Evolutionary conservation across 2,888 invertebrate species (phyloP).

Genomic region (Lacanobia wlatinum): DNA sequence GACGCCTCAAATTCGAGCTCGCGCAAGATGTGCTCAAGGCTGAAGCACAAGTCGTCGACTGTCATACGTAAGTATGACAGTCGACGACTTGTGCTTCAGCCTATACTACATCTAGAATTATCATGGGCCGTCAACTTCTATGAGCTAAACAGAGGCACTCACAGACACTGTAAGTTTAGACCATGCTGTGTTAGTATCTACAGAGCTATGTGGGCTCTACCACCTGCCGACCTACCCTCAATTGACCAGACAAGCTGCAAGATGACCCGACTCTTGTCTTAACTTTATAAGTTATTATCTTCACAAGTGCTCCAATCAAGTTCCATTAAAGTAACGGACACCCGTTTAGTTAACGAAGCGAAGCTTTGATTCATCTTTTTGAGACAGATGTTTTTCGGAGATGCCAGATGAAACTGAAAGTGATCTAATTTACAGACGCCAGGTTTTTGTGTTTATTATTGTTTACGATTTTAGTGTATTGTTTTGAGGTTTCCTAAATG

Average conservation of each 20-base stretch:
- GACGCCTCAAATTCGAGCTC: not conserved
- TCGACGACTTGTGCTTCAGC: too few species aligned
- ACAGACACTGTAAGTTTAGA: not conserved
- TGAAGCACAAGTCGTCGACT: not conserved
- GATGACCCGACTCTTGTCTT: constrained; percentile 13
- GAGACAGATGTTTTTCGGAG: constrained; percentile 31
- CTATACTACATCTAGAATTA: not conserved
- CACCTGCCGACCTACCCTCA: constrained; percentile 31
- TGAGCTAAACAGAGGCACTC: not conserved
- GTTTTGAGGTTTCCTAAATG: too few species aligned
- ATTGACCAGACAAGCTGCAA: constrained; percentile 47
- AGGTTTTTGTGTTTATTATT: constrained; percentile 5
- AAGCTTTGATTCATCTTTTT: constrained; percentile 32
- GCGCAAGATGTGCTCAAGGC: too few species aligned
- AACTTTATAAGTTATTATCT: constrained; percentile 29
- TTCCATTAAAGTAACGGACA: constrained; percentile 24
- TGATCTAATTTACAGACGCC: constrained; percentile 2
- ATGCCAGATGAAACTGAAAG: constrained; percentile 42
- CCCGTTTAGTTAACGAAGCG: constrained; percentile 5
- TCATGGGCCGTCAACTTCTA: not conserved
- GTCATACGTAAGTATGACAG: not conserved
- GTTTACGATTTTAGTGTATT: not conserved
- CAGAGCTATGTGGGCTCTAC: not conserved
- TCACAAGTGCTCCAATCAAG: constrained; percentile 41
- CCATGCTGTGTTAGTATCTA: not conserved